Percentiles rank a stretch among this genome's conserved stretches.
Evolutionary conservation across 64 coral and sea anemone species (phyloP).

Genomic region (Montipora cactus): DNA sequence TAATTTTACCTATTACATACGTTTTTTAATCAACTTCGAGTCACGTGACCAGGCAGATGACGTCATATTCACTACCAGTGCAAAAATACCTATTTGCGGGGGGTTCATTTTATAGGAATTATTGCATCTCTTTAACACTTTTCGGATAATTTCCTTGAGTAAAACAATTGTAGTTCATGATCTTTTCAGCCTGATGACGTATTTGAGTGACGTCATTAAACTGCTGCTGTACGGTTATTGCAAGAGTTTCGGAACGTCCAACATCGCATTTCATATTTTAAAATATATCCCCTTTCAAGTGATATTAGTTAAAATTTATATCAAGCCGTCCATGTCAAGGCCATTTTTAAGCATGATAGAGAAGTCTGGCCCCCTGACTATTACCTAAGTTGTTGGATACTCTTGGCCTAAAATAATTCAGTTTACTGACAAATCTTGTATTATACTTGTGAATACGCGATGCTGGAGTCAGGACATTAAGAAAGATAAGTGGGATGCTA

Average conservation of each 20-base stretch:
- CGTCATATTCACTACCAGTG: slow-evolving; percentile 9
- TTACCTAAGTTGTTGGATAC: too few species aligned
- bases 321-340: slow-evolving; percentile 19
- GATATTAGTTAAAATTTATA: slow-evolving; percentile 39
- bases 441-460: slow-evolving; percentile 14
- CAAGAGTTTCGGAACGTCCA: slow-evolving; percentile 26
- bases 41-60: slow-evolving; percentile 3
- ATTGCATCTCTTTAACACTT: too few species aligned
- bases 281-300: slow-evolving; percentile 10
- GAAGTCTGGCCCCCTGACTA: slow-evolving; percentile 25
- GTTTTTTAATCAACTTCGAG: neutral
- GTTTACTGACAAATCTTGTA: slow-evolving; percentile 31
- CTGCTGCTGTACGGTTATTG: neutral
- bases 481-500: too few species aligned
- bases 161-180: too few species aligned
- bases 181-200: slow-evolving; percentile 9
- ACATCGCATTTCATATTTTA: slow-evolving; percentile 46
- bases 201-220: slow-evolving; percentile 18
- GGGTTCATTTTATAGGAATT: too few species aligned
- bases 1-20: neutral
- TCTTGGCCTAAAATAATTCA: neutral
- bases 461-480: neutral
- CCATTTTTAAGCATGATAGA: neutral
- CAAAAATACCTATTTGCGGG: neutral
- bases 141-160: too few species aligned